Evolutionary conservation across 2,888 invertebrate genomes (phyloP).

Genomic region (Malthinus flaveolus): DNA sequence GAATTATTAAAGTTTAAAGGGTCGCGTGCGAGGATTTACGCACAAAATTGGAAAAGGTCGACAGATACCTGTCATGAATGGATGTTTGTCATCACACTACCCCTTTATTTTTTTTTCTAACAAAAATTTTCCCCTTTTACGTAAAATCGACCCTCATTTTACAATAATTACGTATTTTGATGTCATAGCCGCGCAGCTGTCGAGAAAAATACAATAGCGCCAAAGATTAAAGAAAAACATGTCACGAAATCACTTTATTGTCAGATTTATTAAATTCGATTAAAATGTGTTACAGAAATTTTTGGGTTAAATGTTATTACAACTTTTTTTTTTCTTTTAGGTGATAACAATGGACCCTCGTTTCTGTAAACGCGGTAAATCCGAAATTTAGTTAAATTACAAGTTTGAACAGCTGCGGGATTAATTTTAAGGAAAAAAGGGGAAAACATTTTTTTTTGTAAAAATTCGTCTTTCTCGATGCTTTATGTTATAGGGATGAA

Average conservation of each 20-base stretch:
- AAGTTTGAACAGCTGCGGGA: slow-evolving; percentile 22
- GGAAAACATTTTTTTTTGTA: slow-evolving; percentile 5
- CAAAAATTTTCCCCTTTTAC: slow-evolving; percentile 52
- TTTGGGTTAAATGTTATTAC: slow-evolving; percentile 6
- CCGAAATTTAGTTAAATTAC: slow-evolving; percentile 8
- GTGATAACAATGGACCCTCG: slow-evolving; percentile 11
- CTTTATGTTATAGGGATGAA: slow-evolving; percentile 19
- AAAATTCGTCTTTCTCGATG: slow-evolving; percentile 7
- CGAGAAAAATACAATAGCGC: slow-evolving; percentile 44
- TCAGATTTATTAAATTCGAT: slow-evolving; percentile 31
- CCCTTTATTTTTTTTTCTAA: slow-evolving; percentile 44
- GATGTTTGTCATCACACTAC: slow-evolving; percentile 51
- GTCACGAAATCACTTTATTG: slow-evolving; percentile 36
- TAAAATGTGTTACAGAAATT: slow-evolving; percentile 22
- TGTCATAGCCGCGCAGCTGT: slow-evolving; percentile 50
- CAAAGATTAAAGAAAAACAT: slow-evolving; percentile 49
- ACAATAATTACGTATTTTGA: slow-evolving; percentile 55
- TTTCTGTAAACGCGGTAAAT: slow-evolving; percentile 9
- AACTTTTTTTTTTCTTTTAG: slow-evolving; percentile 9
- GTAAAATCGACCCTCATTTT: slow-evolving; percentile 53
- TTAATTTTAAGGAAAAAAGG: slow-evolving; percentile 16
- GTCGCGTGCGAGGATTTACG: slow-evolving; percentile 36
- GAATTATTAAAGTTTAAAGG: slow-evolving; percentile 8
- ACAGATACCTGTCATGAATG: slow-evolving; percentile 31
- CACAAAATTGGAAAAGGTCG: slow-evolving; percentile 37